Percentiles rank a stretch among this genome's conserved stretches.
Evolutionary conservation across 2,888 invertebrate species (phyloP).

Genomic region (Pammene aurita): DNA sequence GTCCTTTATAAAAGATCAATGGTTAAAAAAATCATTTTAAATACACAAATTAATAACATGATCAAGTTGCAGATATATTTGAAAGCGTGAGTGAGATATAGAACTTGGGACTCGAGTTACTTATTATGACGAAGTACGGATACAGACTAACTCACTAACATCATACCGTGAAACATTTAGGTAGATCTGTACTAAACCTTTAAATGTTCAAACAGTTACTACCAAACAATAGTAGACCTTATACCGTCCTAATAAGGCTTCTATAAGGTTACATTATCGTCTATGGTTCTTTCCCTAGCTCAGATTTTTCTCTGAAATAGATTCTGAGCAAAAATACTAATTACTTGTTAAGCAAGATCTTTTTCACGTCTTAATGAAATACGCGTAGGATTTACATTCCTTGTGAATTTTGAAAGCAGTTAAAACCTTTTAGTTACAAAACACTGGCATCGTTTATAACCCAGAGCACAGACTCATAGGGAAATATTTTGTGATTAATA

Average conservation of each 20-base stretch:
- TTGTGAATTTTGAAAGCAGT: background rate
- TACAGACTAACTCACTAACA: constrained; percentile 11
- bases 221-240: background rate
- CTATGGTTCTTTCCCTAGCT: background rate
- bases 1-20: background rate
- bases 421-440: background rate
- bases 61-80: no score
- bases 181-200: background rate
- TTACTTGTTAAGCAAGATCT: background rate
- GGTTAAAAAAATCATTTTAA: background rate
- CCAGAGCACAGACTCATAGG: constrained; percentile 6
- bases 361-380: background rate
- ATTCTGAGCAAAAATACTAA: background rate
- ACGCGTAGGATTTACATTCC: background rate
- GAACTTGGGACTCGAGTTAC: background rate
- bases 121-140: background rate
- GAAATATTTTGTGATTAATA: constrained; percentile 13
- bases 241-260: background rate
- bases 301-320: background rate
- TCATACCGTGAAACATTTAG: background rate
- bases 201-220: background rate
- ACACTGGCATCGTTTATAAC: background rate
- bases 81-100: no score
- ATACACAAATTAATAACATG: no score
- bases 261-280: background rate